Evolutionary conservation across 1,140 invertebrate species (phyloP), one percentile per base, ranked within the genome.

Genomic region (Drosophila orosa): DNA sequence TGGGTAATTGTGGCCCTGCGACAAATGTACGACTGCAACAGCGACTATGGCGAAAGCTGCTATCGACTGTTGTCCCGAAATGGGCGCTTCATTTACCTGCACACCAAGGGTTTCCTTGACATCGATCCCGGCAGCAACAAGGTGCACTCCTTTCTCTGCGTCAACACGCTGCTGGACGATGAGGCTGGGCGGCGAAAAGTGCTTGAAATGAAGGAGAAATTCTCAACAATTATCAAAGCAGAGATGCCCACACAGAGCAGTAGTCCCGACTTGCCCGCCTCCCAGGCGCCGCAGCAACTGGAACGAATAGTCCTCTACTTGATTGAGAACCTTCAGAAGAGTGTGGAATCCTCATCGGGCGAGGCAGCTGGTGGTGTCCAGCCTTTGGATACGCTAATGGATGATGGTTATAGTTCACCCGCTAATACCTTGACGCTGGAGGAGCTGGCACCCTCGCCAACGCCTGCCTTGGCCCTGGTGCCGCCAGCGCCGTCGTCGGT

Each of bases 1-100:
- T 97, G 96, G 95, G 95, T 96, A 7, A 95, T 97, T 89, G 95
- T 97, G 40, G 96, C 96, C 0, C 93, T 98, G 45, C 93, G 95
- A 82, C 95, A 97, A 92, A 98, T 98, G 96, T 97, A 97, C 78
- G 95, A 95, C 77, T 94, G 94, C 76, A 94, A 95, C 29, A 95
- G 95, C 68, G 94, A 95, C 15, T 94, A 94, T 60, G 97, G 96
- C 1, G 94, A 95, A 42, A 97, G 96, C 10, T 97, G 96, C 74
- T 98, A 98, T 84, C 94, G 97, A 3, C 92, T 98, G 8, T 93
- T 95, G 60, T 95, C 95, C 0, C 95, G 96, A 82, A 97, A 95
- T 60, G 96, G 96, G 0, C 92, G 95, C 66, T 96, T 95, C 80
- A 96, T 98, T 52, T 97, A 96, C 85, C 93, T 98, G 80, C 94